phyloP scores from a whole-genome alignment of 2,888 invertebrate genomes.

The Conistra vaccinii region DNA sequence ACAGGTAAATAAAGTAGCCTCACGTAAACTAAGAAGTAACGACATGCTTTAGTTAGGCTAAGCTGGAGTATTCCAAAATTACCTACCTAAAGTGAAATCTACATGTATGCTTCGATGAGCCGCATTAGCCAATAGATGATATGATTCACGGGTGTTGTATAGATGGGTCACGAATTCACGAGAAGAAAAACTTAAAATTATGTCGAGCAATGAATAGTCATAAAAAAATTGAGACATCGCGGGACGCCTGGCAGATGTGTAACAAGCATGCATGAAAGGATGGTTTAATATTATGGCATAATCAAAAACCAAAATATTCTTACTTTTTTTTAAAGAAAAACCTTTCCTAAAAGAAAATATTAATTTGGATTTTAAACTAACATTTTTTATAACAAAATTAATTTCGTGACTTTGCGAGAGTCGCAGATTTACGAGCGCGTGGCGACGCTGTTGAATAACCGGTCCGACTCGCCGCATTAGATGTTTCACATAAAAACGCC shows the following conservation, averaged over 20 bases:
- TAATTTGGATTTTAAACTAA: too few relatives aligned
- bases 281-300: too few relatives aligned
- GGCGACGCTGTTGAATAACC: too few relatives aligned
- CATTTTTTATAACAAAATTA: too few relatives aligned
- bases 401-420: not conserved
- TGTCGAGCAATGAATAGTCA: too few relatives aligned
- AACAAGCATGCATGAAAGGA: too few relatives aligned
- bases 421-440: not conserved
- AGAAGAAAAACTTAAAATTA: not conserved
- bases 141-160: not conserved
- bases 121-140: not conserved
- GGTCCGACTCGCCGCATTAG: not conserved
- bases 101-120: too few relatives aligned
- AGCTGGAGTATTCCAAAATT: not conserved
- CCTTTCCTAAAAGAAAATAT: too few relatives aligned
- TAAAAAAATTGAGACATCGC: too few relatives aligned
- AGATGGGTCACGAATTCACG: not conserved
- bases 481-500: not conserved
- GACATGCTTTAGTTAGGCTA: not conserved
- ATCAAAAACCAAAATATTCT: not conserved
- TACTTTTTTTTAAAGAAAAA: too few relatives aligned
- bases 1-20: conserved; percentile 88
- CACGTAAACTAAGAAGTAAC: not conserved
- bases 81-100: too few relatives aligned
- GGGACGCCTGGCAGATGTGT: not conserved